A percentile compares a stretch with the other conserved stretches of the same genome.
phyloP scores from a whole-genome alignment of 2,797 vertebrate genomes.

The Esox masquinongy region DNA sequence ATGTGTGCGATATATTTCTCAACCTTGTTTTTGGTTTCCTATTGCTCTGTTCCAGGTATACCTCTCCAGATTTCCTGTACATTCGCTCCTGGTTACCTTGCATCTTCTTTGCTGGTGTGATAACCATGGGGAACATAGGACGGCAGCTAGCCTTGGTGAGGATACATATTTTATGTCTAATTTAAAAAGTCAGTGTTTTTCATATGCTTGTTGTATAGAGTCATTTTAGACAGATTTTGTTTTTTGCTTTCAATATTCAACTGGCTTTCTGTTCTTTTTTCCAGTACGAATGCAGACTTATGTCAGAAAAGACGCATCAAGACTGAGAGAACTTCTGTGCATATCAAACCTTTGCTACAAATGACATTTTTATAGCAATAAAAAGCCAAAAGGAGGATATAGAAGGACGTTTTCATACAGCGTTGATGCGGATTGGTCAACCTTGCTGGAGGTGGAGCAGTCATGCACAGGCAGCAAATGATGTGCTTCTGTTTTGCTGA shows the following conservation, averaged over 20 bases:
- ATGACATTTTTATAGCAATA: constrained; percentile 7
- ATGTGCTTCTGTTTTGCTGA: constrained; percentile 22
- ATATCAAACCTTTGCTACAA: constrained; percentile 29
- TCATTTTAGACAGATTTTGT: neutral
- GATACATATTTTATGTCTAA: neutral
- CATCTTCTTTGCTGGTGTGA: constrained; percentile 97
- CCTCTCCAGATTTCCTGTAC: constrained; percentile 93
- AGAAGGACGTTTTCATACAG: constrained; percentile 27
- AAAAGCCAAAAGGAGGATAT: constrained; percentile 23
- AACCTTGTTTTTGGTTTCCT: neutral
- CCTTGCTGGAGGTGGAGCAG: constrained; percentile 7
- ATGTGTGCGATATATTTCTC: neutral
- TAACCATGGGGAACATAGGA: constrained; percentile 97
- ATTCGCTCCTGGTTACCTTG: constrained; percentile 96
- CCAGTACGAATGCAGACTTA: constrained; percentile 92
- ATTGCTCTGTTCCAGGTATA: constrained; percentile 78
- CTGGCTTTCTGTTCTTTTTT: constrained; percentile 23
- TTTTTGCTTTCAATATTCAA: neutral
- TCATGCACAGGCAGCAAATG: neutral
- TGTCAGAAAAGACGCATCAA: constrained; percentile 88
- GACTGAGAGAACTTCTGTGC: constrained; percentile 75
- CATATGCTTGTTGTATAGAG: neutral
- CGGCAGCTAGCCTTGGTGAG: constrained; percentile 93
- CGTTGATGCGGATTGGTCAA: constrained; percentile 8
- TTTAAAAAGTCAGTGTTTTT: neutral